Evolutionary conservation across 1,140 invertebrate genomes (phyloP).

Genomic region (Drosophila biarmipes): DNA sequence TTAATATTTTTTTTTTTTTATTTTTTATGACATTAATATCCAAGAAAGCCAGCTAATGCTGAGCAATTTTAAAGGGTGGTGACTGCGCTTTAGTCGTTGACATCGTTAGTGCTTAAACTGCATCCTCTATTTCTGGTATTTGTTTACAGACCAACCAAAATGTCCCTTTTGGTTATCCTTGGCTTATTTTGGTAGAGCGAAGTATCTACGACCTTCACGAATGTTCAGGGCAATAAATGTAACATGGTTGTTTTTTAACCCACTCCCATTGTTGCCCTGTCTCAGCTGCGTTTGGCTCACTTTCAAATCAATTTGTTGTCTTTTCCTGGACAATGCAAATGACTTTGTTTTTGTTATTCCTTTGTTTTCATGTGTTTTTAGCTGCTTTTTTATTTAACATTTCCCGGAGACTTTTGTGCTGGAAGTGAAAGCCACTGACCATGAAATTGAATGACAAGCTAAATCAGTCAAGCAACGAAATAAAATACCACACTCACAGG

Average conservation of each 20-base stretch:
- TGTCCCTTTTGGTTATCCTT: not conserved
- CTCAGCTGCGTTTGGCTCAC: conserved; percentile 53
- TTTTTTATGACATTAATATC: not conserved
- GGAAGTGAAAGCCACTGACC: conserved; percentile 68
- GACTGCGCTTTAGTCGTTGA: conserved; percentile 16
- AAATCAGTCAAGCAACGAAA: conserved; percentile 80
- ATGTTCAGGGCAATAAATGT: no score
- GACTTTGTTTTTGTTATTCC: conserved; percentile 23
- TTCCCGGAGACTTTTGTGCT: conserved; percentile 40
- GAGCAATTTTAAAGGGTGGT: not conserved
- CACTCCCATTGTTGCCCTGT: conserved; percentile 2
- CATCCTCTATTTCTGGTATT: not conserved
- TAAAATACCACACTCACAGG: conserved; percentile 59
- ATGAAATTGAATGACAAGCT: conserved; percentile 81
- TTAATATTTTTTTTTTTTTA: not conserved
- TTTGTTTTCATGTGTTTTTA: conserved; percentile 17
- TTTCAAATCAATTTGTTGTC: conserved; percentile 66
- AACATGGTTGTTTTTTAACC: conserved; percentile 1
- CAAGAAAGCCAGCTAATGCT: not conserved
- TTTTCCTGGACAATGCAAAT: conserved; percentile 59
- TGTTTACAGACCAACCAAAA: conserved; percentile 1
- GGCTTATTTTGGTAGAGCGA: not conserved
- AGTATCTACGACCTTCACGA: conserved; percentile 1
- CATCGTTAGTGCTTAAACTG: conserved; percentile 22
- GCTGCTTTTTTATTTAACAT: conserved; percentile 15